Base-by-base conservation (phyloP, 2,888 invertebrate species). In the Conus canariensis region DNA sequence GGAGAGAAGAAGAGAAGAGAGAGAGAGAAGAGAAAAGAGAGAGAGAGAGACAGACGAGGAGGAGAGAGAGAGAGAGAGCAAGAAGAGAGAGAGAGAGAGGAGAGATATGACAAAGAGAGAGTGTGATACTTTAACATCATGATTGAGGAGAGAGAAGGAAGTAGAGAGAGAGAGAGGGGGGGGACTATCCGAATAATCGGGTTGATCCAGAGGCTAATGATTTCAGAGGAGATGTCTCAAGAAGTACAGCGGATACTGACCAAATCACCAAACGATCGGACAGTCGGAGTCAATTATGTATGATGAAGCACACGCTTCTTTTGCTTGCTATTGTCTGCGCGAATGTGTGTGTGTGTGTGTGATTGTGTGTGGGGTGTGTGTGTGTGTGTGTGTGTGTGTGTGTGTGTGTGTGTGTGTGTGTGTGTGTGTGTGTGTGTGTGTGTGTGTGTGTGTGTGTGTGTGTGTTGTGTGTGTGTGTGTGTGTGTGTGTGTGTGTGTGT, bases 211-310 rank as follows among this genome's bases (percentile, higher is more conserved):
- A 22, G 5, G 19, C 58, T 90, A 67, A 19, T 86, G 30, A 9
- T 91, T 91, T 67, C 77, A 94, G 95, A 94, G 94, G 94, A 90
- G 64, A 94, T 95, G 92, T 93, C 95, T 10, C 92, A 93, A 74
- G 94, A 95, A 90, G 94, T 94, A 7, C 92, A 93, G 45, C 91
- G 94, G 19, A 95, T 95, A 7, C 91, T 95, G 25, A 93, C 93
- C 25, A 93, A 94, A 90, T 91, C 91, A 0, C 93, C 95, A 3
- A 91, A 93, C 30, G 87, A 92, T 10, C 91, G 95, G 85, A 94
- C 94, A 5, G 91, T 91, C 7, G 92, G 22, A 22, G 19, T 82
- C 19, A 56, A 82, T 16, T 22, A 58, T 58, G 82, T 82, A 56
- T 22, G 30, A 56, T 22, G 30, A 1, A 30, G 30, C 30, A 30